phyloP scores from a whole-genome alignment of 2,888 invertebrate genomes.

The Ischnus inquisitorius region DNA sequence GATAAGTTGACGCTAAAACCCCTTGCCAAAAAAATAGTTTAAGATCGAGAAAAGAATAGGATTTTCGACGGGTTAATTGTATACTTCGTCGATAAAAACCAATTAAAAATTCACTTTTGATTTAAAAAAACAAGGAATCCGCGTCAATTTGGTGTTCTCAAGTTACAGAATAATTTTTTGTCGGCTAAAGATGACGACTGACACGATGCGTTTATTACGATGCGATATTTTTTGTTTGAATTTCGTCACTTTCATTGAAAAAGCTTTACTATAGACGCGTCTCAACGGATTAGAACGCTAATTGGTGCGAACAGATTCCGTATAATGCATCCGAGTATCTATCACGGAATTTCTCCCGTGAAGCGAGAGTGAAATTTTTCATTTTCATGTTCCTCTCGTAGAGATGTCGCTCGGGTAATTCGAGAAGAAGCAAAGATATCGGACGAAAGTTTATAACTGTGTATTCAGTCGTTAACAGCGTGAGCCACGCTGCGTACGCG shows the following conservation, averaged over 20 bases:
- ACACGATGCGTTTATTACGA: neutral
- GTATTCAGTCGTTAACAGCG: conserved; percentile 29
- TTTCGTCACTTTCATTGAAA: neutral
- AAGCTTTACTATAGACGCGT: too few relatives aligned
- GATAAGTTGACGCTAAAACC: neutral
- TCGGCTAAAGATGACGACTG: neutral
- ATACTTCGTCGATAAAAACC: neutral
- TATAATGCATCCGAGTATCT: conserved; percentile 27
- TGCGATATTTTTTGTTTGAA: too few relatives aligned
- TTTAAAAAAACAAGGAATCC: too few relatives aligned
- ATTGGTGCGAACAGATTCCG: neutral
- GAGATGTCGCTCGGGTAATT: conserved; percentile 37
- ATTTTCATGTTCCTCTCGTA: neutral
- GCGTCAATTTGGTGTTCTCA: too few relatives aligned
- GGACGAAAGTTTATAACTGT: conserved; percentile 47
- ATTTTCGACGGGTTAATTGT: neutral
- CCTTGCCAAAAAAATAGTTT: neutral
- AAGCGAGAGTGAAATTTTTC: conserved; percentile 15
- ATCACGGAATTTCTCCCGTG: conserved; percentile 20
- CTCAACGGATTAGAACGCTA: neutral
- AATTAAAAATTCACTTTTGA: too few relatives aligned
- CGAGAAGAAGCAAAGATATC: conserved; percentile 29
- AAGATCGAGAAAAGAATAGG: neutral
- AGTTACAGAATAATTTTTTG: too few relatives aligned
- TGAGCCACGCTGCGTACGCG: conserved; percentile 3